These are phyloP conservation scores for Phyllostomus hastatus DNA, from an alignment of 2,113 vertebrate species.

Conservation along the genomic window DNA sequence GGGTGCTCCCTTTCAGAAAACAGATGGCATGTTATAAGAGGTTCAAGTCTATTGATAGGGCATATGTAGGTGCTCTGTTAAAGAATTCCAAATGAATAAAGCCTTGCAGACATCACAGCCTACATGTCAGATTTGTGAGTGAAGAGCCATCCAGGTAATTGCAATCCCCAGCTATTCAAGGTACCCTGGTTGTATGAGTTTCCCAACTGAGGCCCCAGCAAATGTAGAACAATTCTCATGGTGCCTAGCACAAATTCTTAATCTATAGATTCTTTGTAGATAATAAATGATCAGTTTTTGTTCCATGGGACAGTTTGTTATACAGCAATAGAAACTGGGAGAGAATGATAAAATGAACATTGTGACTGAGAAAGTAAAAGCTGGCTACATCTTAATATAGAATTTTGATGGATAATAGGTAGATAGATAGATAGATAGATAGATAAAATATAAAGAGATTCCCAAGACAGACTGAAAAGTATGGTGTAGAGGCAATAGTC, in stretches of 20 bases:
- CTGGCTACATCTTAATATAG: neutral
- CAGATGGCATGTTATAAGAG: neutral
- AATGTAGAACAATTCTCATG: neutral
- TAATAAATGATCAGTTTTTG: neutral
- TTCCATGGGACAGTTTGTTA: neutral
- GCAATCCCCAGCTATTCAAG: neutral
- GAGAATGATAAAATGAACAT: neutral
- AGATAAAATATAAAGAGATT: neutral
- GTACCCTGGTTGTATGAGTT: neutral
- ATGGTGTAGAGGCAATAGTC: neutral
- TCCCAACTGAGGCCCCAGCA: neutral
- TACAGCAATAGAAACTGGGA: neutral
- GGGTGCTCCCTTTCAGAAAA: neutral
- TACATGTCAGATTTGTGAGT: neutral
- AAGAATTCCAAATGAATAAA: neutral
- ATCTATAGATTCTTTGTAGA: neutral
- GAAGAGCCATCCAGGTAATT: neutral
- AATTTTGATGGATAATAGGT: neutral
- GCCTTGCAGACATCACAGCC: neutral
- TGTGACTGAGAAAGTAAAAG: neutral
- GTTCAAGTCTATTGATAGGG: neutral
- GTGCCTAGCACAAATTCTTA: neutral
- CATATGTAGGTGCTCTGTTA: neutral
- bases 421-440: neutral
- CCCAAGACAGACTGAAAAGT: neutral